Conservation (phyloP, 2,113 vertebrate genomes). For the Euleptes europaea region DNA sequence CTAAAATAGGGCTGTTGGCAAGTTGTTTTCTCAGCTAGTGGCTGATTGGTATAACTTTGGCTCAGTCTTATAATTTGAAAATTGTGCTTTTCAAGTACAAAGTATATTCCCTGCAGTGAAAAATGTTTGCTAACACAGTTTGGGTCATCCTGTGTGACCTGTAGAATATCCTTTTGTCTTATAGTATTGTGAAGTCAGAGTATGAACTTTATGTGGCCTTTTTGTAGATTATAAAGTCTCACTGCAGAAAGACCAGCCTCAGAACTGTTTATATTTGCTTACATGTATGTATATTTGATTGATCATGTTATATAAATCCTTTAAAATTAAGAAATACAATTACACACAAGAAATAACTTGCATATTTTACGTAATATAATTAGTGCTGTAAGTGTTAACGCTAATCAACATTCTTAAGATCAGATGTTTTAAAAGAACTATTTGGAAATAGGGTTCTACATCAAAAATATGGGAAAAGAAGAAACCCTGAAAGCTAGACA, state of each 20-base stretch:
- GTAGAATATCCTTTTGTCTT: not conserved
- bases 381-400: not conserved
- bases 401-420: not conserved
- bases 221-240: not conserved
- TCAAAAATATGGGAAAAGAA: too few species aligned
- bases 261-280: not conserved
- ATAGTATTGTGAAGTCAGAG: not conserved
- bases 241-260: not conserved
- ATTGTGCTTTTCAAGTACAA: conserved; percentile 28
- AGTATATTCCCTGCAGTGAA: conserved; percentile 37
- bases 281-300: not conserved
- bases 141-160: not conserved
- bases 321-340: not conserved
- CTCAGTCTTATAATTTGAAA: conserved; percentile 60
- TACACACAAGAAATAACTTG: not conserved
- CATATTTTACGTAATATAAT: not conserved
- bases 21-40: conserved; percentile 30
- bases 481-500: too few species aligned
- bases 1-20: not conserved
- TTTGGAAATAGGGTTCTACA: too few species aligned
- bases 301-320: not conserved
- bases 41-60: conserved; percentile 34
- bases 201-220: not conserved
- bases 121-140: conserved; percentile 19
- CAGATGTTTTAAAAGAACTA: too few species aligned